Conservation (phyloP, 2,113 vertebrate genomes). For the Arizona elegans region DNA sequence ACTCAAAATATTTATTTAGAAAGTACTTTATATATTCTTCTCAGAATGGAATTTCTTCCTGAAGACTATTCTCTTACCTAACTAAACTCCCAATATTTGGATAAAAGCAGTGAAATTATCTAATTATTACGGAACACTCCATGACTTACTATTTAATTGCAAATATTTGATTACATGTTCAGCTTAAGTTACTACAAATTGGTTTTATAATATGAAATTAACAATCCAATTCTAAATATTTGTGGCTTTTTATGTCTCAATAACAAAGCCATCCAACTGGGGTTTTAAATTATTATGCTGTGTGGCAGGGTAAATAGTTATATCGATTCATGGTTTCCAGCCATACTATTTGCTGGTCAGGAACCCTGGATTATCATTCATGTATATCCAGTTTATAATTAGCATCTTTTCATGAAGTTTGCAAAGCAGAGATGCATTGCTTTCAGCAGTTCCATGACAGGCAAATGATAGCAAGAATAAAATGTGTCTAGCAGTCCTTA, state of each 20-base stretch:
- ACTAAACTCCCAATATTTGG: background rate
- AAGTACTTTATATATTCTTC: background rate
- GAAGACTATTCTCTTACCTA: background rate
- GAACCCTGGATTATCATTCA: background rate
- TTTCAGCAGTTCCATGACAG: background rate
- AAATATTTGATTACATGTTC: background rate
- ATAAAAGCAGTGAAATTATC: background rate
- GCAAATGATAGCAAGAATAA: background rate
- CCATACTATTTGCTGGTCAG: background rate
- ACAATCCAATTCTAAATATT: background rate
- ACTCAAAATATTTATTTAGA: background rate
- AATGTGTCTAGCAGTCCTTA: background rate
- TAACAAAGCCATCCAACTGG: background rate
- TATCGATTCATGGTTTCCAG: background rate
- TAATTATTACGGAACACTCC: background rate
- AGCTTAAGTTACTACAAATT: background rate
- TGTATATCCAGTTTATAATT: background rate
- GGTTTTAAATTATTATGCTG: background rate
- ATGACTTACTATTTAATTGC: background rate
- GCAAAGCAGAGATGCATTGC: background rate
- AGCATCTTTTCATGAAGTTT: background rate
- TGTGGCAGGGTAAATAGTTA: background rate
- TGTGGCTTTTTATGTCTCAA: background rate
- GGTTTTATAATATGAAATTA: background rate
- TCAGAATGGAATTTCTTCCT: background rate